These are phyloP conservation scores for Todus mexicanus DNA, from an alignment of 2,797 vertebrate species.

Conservation along the genomic window DNA sequence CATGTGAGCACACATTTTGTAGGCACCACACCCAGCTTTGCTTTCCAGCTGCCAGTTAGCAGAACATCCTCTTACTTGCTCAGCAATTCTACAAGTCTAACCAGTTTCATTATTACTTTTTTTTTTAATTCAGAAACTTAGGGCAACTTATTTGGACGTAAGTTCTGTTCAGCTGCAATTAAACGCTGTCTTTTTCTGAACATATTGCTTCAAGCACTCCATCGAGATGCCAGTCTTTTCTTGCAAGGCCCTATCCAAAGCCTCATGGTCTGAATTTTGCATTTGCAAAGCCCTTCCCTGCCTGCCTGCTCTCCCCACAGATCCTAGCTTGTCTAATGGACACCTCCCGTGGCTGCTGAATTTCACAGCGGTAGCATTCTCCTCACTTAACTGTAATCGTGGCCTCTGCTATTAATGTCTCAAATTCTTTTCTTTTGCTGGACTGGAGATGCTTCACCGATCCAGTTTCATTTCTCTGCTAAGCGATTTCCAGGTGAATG, in stretches of 20 bases:
- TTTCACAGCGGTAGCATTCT: background rate
- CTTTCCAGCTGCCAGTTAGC: slow-evolving; percentile 41
- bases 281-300: background rate
- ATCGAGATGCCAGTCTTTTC: background rate
- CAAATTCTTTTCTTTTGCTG: background rate
- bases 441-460: background rate
- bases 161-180: background rate
- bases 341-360: background rate
- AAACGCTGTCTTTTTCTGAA: background rate
- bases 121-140: background rate
- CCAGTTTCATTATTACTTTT: background rate
- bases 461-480: background rate
- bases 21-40: background rate
- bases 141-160: background rate
- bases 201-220: background rate
- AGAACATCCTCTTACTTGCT: slow-evolving; percentile 23
- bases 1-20: background rate
- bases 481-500: background rate
- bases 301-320: background rate
- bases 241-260: background rate
- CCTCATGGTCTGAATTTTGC: background rate
- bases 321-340: background rate
- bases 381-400: background rate
- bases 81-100: slow-evolving; percentile 48
- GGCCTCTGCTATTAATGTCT: background rate